phyloP scores from a whole-genome alignment of 2,797 vertebrate species.

The Spinus pinus region DNA sequence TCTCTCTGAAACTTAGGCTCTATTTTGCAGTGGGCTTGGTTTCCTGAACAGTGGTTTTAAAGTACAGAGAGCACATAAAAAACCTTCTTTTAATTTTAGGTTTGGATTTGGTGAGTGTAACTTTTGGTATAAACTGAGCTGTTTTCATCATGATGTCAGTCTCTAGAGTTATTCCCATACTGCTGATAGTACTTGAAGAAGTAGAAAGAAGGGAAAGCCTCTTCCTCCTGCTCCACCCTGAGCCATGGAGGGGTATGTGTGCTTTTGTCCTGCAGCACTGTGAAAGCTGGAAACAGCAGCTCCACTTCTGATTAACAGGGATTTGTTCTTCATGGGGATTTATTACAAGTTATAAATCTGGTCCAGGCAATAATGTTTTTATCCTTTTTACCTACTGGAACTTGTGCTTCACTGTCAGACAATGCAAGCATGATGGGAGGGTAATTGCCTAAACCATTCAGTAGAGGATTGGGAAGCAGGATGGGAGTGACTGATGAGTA shows the following conservation, averaged over 20 bases:
- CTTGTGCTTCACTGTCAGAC: not conserved
- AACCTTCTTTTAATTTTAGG: not conserved
- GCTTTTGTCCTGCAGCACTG: not conserved
- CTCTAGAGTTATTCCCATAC: not conserved
- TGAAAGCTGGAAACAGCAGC: not conserved
- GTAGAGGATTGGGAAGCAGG: not conserved
- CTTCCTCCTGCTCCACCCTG: not conserved
- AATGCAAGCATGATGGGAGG: not conserved
- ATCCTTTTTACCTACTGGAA: not conserved
- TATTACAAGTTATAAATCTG: not conserved
- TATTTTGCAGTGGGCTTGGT: not conserved
- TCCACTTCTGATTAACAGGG: not conserved
- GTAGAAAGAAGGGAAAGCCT: not conserved
- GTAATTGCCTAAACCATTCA: not conserved
- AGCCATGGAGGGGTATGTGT: accelerated
- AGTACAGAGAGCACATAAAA: not conserved
- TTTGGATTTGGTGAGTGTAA: not conserved
- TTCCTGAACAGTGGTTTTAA: not conserved
- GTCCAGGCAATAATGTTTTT: not conserved
- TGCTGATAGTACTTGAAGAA: not conserved
- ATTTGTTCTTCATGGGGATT: not conserved
- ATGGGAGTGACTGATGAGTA: not conserved
- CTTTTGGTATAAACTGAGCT: not conserved
- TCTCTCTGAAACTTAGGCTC: not conserved
- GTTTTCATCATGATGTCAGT: not conserved